Base-by-base conservation (phyloP, 37 sponge, comb jelly and placozoan genomes). In the Cladorhizidae sp. region DNA sequence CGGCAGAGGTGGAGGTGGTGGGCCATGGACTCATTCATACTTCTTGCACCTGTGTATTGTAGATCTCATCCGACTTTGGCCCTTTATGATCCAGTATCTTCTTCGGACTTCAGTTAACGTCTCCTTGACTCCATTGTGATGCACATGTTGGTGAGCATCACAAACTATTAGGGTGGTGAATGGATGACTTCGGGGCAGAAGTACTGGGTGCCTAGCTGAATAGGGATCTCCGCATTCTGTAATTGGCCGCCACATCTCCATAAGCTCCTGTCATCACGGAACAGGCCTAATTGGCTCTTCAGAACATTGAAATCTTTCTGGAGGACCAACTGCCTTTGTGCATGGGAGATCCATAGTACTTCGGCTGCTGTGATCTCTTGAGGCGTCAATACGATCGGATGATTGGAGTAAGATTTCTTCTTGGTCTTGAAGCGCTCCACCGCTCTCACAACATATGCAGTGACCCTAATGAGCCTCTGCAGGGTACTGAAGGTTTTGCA, bases 381-480 rank as follows among this genome's bases (percentile, higher is more conserved):
- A 50, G 67, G 54, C 1, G 83, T 82, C 52, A 74, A 39, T 62
- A 23, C 21, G n/a, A 8, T 33, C 42, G 65, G 74, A 73, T 7
- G 45, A 57, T 23, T 26, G 3, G 68, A 37, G 77, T 67, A 12
- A 0, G 52, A 49, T 7, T 39, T 37, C 25, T 41, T 57, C 73
- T 29, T 81, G 23, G 50, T 33, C 83, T 74, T 83, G 55, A 83
- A 74, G 52, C 70, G 70, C 0, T 41, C 49, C 32, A 84, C 72
- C 33, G 71, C 77, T 69, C 85, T 58, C 71, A 78, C 36, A n/a
- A 85, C 78, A 22, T 72, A 62, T 70, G 79, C 86, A 49, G 86
- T 72, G 38, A 85, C 86, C 78, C 86, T 57, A 51, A 85, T 6
- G 25, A 85, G 73, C 40, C 74, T 77, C 40, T 42, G 64, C 11